Evolutionary conservation across 2,888 invertebrate genomes (phyloP).

Genomic region (Pristionchus fissidentatus): DNA sequence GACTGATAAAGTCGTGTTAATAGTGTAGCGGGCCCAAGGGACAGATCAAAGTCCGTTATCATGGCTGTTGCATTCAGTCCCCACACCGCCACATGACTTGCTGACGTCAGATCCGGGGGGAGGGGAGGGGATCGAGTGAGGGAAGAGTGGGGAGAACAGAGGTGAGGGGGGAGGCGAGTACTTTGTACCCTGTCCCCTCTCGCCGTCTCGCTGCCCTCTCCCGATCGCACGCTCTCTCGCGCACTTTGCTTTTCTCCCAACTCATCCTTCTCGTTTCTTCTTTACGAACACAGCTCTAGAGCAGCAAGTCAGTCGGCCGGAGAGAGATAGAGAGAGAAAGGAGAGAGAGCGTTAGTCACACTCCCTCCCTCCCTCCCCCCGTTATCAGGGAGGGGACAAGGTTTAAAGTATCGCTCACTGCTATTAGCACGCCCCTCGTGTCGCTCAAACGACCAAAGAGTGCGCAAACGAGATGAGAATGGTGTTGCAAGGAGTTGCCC

Average conservation of each 20-base stretch:
- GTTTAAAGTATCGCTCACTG: constrained; percentile 18
- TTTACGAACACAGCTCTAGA: not conserved
- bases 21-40: no score
- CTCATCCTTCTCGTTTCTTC: constrained; percentile 34
- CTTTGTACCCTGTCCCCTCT: constrained; percentile 46
- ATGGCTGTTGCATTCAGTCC: not conserved
- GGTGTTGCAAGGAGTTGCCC: no score
- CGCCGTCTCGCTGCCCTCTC: not conserved
- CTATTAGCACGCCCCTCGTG: not conserved
- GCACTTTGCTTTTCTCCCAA: not conserved
- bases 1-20: no score
- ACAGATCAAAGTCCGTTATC: not conserved
- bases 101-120: constrained; percentile 36
- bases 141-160: not conserved
- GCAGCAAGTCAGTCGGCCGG: no score
- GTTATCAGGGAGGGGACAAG: constrained; percentile 4
- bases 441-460: constrained; percentile 14
- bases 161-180: constrained; percentile 10
- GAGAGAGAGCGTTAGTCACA: constrained; percentile 30
- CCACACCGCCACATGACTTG: constrained; percentile 29
- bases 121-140: not conserved
- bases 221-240: not conserved
- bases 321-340: not conserved
- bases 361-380: not conserved
- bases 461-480: no score